A percentile compares a stretch with the other conserved stretches of the same genome.
Conservation (phyloP, 2,888 invertebrate species). For the Acrocyrtus sp. region DNA sequence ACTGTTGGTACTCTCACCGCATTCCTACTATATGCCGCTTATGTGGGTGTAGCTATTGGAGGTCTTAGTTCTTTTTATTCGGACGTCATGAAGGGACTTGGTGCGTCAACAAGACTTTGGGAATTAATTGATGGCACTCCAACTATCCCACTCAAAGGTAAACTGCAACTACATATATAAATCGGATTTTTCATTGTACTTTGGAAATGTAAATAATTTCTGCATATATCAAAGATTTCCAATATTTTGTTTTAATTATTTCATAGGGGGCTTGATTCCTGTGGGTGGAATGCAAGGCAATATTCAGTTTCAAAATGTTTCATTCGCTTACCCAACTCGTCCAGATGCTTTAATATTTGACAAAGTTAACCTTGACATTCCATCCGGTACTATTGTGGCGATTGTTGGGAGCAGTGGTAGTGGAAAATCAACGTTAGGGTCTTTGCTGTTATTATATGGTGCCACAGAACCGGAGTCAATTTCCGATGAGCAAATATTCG, state of each 20-base stretch:
- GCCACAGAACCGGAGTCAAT: slow-evolving; percentile 68
- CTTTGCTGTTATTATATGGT: slow-evolving; percentile 87
- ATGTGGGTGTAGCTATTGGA: slow-evolving; percentile 89
- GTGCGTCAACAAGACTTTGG: slow-evolving; percentile 90
- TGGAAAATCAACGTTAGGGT: slow-evolving; percentile 92
- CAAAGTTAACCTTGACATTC: slow-evolving; percentile 75
- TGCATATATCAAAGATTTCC: not conserved
- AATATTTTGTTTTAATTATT: slow-evolving; percentile 39
- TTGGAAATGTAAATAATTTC: not conserved
- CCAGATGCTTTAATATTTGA: slow-evolving; percentile 72
- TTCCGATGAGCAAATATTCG: slow-evolving; percentile 70
- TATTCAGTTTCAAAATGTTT: slow-evolving; percentile 78
- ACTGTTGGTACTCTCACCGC: slow-evolving; percentile 91
- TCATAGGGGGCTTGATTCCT: slow-evolving; percentile 75
- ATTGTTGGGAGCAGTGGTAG: slow-evolving; percentile 93
- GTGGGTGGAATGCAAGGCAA: slow-evolving; percentile 73
- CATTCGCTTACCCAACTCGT: slow-evolving; percentile 78
- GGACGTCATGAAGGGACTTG: slow-evolving; percentile 89
- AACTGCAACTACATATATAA: not conserved
- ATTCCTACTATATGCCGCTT: slow-evolving; percentile 93
- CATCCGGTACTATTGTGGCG: slow-evolving; percentile 80
- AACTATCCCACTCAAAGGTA: slow-evolving; percentile 78
- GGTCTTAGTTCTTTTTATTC: slow-evolving; percentile 94
- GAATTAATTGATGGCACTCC: slow-evolving; percentile 86
- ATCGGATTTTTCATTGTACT: not conserved